Evolutionary conservation across 2,113 vertebrate species (phyloP), one percentile per base, ranked within the genome.

Genomic region (Motacilla alba): DNA sequence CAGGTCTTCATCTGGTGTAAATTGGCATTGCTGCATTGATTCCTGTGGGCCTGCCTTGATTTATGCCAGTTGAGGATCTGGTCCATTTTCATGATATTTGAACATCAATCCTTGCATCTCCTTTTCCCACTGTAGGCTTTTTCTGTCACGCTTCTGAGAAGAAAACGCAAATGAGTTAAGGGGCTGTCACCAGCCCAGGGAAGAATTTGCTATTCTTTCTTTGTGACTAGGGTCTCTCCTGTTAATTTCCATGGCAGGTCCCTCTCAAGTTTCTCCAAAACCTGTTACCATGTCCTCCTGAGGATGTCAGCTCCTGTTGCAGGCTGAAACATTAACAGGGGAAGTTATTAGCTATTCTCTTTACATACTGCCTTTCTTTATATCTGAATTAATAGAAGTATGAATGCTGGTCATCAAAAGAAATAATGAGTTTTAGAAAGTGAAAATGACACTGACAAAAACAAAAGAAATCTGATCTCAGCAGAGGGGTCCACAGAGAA

Each of bases 391-490:
- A 97, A 96, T 97, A 97, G 80, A 79, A 69, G 55, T 55, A 97
- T 95, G 85, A 98, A 97, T 96, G 89, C 76, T 78, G 79, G 90
- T 89, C 94, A 97, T 96, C 90, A 96, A 97, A 97, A 92, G 93
- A 95, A 93, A 97, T 95, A 95, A 97, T 95, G 92, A 96, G 91
- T 81, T 96, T 96, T 94, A 97, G 91, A 96, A 96, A 97, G 89
- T 81, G 41, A 97, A 98, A 98, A 97, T 96, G 95, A 97, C 97
- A 96, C 59, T 82, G 31, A 35, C 50, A 96, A 97, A 98, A 87
- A 94, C 92, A 97, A 97, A 96, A 91, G 91, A 96, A 97, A 97
- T 96, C 93, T 94, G 73, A 95, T 85, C 82, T 88, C 33, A 16
- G 58, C 89, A 97, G 77, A 95, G 35, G 27, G 31, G 69, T 96